Conservation (phyloP, 2,113 vertebrate species). For the Gobio gobio region DNA sequence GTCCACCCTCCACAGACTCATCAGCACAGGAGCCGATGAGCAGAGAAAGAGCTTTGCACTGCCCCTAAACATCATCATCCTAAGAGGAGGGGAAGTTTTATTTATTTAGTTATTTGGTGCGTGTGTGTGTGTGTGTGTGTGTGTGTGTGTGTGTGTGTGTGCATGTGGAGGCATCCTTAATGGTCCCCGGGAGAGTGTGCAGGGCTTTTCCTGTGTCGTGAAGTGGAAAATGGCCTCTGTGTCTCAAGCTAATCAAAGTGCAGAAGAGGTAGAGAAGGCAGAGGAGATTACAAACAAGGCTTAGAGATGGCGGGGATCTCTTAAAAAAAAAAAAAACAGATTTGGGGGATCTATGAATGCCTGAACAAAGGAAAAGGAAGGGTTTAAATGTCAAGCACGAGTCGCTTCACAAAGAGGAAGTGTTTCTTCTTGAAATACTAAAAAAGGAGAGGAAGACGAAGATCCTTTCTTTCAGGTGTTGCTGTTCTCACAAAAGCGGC, state of each 20-base stretch:
- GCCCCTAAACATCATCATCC: constrained; percentile 48
- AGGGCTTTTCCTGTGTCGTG: constrained; percentile 68
- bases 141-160: constrained; percentile 1
- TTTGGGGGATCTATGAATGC: constrained; percentile 12
- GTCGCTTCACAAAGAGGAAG: neutral
- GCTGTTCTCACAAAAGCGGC: constrained; percentile 9
- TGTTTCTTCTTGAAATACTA: constrained; percentile 24
- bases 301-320: constrained; percentile 30
- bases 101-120: constrained; percentile 32
- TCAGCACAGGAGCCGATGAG: constrained; percentile 20
- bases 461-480: constrained; percentile 16
- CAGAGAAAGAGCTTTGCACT: constrained; percentile 19
- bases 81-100: constrained; percentile 24
- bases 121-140: too few species aligned
- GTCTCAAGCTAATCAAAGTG: constrained; percentile 76
- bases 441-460: constrained; percentile 5
- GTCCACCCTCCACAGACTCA: constrained; percentile 13
- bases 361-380: neutral
- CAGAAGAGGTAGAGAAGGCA: constrained; percentile 60
- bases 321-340: neutral
- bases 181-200: constrained; percentile 57
- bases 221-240: constrained; percentile 77
- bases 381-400: constrained; percentile 8
- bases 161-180: constrained; percentile 44
- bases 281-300: constrained; percentile 35